These are phyloP conservation scores for Cyrtonyx montezumae DNA, from an alignment of 2,113 vertebrate genomes.

Conservation along the genomic window DNA sequence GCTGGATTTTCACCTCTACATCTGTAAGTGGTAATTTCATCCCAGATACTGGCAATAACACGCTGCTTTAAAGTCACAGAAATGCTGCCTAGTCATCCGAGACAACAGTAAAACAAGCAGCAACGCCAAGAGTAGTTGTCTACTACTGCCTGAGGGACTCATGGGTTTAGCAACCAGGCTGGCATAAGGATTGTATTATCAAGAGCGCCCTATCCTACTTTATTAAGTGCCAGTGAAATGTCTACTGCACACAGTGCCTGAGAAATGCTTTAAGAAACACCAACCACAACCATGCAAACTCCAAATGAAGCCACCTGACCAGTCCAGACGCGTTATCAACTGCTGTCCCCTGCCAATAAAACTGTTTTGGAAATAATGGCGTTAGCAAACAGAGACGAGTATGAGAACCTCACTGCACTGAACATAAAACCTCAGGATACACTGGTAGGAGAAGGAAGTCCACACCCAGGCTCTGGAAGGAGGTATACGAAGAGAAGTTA, in stretches of 20 bases:
- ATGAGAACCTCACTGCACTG: not conserved
- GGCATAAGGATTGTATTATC: slow-evolving; percentile 73
- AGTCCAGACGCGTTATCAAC: not conserved
- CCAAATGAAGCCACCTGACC: slow-evolving; percentile 31
- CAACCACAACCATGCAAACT: slow-evolving; percentile 33
- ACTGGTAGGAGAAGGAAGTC: slow-evolving; percentile 16
- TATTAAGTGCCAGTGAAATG: slow-evolving; percentile 74
- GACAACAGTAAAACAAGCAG: slow-evolving; percentile 74
- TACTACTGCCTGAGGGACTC: slow-evolving; percentile 71
- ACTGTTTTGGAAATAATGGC: not conserved
- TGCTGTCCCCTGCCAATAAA: not conserved
- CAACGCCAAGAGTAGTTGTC: slow-evolving; percentile 62
- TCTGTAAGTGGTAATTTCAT: slow-evolving; percentile 34
- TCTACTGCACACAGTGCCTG: slow-evolving; percentile 46
- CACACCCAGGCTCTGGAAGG: slow-evolving; percentile 46
- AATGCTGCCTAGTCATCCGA: slow-evolving; percentile 71
- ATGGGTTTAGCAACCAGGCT: slow-evolving; percentile 65
- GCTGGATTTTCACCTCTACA: slow-evolving; percentile 13
- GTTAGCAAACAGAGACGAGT: not conserved
- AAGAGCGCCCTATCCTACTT: slow-evolving; percentile 60
- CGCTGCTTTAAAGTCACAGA: slow-evolving; percentile 56
- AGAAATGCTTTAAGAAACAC: slow-evolving; percentile 2
- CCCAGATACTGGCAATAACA: slow-evolving; percentile 57
- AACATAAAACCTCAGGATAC: slow-evolving; percentile 24
- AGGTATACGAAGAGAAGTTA: slow-evolving; percentile 43